These are phyloP conservation scores for Microcaecilia unicolor DNA, from an alignment of 2,797 vertebrate species.

Conservation along the genomic window DNA sequence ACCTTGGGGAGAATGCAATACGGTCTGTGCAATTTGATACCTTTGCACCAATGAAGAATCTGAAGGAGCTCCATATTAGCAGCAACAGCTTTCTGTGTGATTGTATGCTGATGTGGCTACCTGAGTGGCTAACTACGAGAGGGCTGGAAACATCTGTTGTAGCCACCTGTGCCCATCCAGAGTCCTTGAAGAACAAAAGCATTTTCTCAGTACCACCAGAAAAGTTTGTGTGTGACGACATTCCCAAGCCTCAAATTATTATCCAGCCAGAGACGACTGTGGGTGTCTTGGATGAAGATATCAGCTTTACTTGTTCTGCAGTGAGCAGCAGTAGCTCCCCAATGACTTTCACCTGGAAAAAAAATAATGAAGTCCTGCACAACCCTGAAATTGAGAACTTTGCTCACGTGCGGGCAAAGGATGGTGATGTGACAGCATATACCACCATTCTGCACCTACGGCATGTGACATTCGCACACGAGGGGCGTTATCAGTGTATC, in stretches of 20 bases:
- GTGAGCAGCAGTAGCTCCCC: slow-evolving; percentile 92
- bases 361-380: slow-evolving; percentile 80
- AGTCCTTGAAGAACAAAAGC: slow-evolving; percentile 77
- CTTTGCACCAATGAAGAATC: slow-evolving; percentile 81
- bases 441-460: slow-evolving; percentile 87
- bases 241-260: slow-evolving; percentile 90
- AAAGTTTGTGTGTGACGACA: slow-evolving; percentile 90
- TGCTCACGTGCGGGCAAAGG: slow-evolving; percentile 63
- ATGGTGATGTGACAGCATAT: slow-evolving; percentile 83
- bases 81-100: slow-evolving; percentile 94
- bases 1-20: slow-evolving; percentile 82
- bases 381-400: slow-evolving; percentile 82
- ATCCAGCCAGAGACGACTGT: slow-evolving; percentile 79
- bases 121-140: slow-evolving; percentile 66
- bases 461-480: slow-evolving; percentile 73
- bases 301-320: slow-evolving; percentile 80
- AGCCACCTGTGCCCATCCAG: slow-evolving; percentile 86
- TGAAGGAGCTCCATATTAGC: slow-evolving; percentile 73
- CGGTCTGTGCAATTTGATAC: slow-evolving; percentile 82
- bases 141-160: slow-evolving; percentile 62
- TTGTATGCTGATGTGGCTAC: slow-evolving; percentile 93
- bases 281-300: slow-evolving; percentile 79
- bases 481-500: slow-evolving; percentile 93
- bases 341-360: slow-evolving; percentile 91
- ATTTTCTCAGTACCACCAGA: slow-evolving; percentile 72